phyloP scores from a whole-genome alignment of 2,888 invertebrate genomes.

The Dryobotodes eremita region DNA sequence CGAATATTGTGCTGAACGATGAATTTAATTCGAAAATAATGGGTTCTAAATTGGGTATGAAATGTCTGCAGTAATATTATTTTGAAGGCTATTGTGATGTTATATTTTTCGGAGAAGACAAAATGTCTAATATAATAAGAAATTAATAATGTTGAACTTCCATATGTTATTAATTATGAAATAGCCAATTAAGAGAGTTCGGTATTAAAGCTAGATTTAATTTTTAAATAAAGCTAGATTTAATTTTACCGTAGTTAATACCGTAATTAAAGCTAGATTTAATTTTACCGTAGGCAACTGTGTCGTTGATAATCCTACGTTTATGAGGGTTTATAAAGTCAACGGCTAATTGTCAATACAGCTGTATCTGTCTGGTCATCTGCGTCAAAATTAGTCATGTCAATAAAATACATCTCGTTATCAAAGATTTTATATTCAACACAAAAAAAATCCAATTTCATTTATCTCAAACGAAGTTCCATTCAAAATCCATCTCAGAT shows the following conservation, averaged over 20 bases:
- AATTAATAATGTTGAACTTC: slow-evolving; percentile 31
- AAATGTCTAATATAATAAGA: slow-evolving; percentile 4
- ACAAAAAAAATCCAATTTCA: no score
- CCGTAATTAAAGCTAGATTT: slow-evolving; percentile 23
- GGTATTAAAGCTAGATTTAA: slow-evolving; percentile 29
- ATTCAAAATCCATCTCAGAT: neutral
- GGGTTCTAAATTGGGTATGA: slow-evolving; percentile 32
- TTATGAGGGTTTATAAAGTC: neutral
- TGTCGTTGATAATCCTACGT: neutral
- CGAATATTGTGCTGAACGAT: neutral
- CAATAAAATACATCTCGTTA: neutral
- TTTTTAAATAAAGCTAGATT: slow-evolving; percentile 17
- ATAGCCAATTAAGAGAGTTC: slow-evolving; percentile 37
- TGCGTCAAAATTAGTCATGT: neutral
- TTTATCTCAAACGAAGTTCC: neutral
- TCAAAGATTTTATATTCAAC: neutral
- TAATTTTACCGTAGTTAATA: no score
- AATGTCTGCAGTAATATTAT: slow-evolving; percentile 25
- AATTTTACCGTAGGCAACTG: slow-evolving; percentile 10
- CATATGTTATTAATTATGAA: slow-evolving; percentile 38
- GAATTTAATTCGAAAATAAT: slow-evolving; percentile 55
- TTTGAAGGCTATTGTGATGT: slow-evolving; percentile 27
- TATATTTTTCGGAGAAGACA: neutral
- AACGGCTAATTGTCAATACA: neutral
- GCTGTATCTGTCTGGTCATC: neutral